Percentiles rank a stretch among this genome's conserved stretches.
phyloP scores from a whole-genome alignment of 2,113 vertebrate genomes.

The Psephotus haematonotus region DNA sequence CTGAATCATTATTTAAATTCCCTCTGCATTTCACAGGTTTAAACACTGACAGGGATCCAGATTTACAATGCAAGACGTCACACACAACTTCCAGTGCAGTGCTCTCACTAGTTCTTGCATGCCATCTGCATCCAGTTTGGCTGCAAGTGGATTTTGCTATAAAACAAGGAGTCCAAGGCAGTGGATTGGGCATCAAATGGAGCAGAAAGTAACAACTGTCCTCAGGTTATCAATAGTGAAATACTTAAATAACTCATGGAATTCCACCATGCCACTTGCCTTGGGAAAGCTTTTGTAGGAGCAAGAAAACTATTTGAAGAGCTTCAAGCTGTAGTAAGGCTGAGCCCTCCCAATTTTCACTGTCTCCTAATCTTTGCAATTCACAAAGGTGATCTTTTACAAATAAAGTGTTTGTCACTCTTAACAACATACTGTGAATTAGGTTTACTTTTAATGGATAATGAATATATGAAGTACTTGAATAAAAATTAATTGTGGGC shows the following conservation, averaged over 20 bases:
- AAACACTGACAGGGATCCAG: constrained; percentile 37
- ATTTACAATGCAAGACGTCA: constrained; percentile 40
- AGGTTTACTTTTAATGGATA: neutral
- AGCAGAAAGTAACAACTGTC: neutral
- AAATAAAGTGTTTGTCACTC: neutral
- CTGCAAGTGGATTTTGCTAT: neutral
- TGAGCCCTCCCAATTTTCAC: neutral
- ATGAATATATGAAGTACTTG: neutral
- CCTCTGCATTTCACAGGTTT: constrained; percentile 58
- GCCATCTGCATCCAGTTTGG: neutral
- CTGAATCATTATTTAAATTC: constrained; percentile 65
- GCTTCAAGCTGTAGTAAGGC: neutral
- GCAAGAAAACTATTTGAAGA: neutral
- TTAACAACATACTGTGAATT: neutral
- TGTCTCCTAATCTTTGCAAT: neutral
- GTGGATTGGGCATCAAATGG: neutral
- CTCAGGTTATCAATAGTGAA: neutral
- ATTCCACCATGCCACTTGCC: neutral
- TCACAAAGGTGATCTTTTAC: neutral
- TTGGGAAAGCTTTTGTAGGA: neutral
- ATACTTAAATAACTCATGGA: neutral
- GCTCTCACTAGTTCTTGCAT: neutral
- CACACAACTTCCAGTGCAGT: neutral
- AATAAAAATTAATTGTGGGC: neutral
- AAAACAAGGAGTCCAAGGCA: neutral